phyloP scores from a whole-genome alignment of 2,113 vertebrate species.

The Mustelus asterias region DNA sequence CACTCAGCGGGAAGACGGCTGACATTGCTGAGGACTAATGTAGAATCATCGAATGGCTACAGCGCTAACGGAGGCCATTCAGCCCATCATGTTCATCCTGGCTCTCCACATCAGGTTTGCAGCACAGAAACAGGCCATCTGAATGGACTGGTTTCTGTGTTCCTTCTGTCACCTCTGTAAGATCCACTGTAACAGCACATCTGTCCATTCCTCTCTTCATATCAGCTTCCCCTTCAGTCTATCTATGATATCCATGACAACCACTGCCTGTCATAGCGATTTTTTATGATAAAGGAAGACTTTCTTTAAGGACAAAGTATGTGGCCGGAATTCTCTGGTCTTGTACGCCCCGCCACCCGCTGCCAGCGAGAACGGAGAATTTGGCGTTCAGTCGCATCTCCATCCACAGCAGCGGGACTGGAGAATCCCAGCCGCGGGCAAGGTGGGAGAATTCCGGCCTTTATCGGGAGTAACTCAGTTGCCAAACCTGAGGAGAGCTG shows the following conservation, averaged over 20 bases:
- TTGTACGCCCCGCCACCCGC: too few relatives aligned
- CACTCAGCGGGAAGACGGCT: background rate
- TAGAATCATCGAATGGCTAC: too few relatives aligned
- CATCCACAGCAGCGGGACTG: too few relatives aligned
- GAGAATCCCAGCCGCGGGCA: too few relatives aligned
- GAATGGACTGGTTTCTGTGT: background rate
- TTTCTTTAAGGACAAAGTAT: background rate
- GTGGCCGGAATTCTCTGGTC: too few relatives aligned
- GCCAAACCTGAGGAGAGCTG: background rate
- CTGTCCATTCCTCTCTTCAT: background rate
- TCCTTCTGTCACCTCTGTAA: background rate
- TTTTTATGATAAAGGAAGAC: background rate
- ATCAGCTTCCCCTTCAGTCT: background rate
- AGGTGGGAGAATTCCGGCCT: too few relatives aligned
- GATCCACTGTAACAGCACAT: background rate
- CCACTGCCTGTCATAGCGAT: background rate
- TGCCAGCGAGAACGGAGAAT: too few relatives aligned
- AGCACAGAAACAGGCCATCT: background rate
- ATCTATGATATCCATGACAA: background rate
- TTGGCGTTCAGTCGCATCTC: too few relatives aligned
- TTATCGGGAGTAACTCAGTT: background rate
- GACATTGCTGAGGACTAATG: background rate
- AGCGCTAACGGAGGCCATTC: too few relatives aligned
- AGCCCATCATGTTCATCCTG: too few relatives aligned
- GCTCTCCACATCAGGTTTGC: too few relatives aligned